Base-by-base conservation (phyloP, 2,113 vertebrate species). In the Lamprotornis superbus region DNA sequence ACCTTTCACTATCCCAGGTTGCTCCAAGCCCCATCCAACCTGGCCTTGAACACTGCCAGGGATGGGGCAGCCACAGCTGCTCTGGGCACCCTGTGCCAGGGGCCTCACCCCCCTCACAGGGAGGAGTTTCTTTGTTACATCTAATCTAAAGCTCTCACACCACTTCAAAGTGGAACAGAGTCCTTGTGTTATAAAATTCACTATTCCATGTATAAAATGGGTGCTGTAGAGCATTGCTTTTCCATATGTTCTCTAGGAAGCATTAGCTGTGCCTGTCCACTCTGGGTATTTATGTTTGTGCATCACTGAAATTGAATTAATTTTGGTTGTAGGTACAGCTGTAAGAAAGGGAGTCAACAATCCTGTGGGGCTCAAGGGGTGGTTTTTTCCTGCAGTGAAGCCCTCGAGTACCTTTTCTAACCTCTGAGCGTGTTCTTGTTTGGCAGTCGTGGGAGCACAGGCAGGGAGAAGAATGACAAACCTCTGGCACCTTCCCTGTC, bases 391-490 rank as follows among this genome's bases (percentile, higher is more conserved):
- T 67, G 15, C 59, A 31, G 28, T 25, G 19, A 39, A 64, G 53
- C 40, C 39, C 1, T 16, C 1, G 1, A 1, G 31, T 20, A 0
- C 9, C 42, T 50, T 24, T 12, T 21, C 37, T 52, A 1, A 15
- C 11, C 2, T 13, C 4, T 13, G 31, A 21, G 35, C 2, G 0
- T 7, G 27, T 81, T 92, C 64, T 25, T 19, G n/a, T 84, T 93
- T 20, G 13, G 67, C 93, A 98, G 98, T 89, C 98, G 99, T 1
- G 98, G 98, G 94, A 98, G 98, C 90, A 95, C 95, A 2, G 98
- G 98, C 89, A 98, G 99, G 61, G 99, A 99, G 93, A 99, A 99
- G 96, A 98, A 98, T 1, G 99, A 99, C 83, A 99, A 99, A 96
- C 95, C 98, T 5, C 95, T 98, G n/a, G 97, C 97, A 0, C 96